These are phyloP conservation scores for Cochlearius cochlearius DNA, from an alignment of 2,113 vertebrate genomes.

Conservation along the genomic window DNA sequence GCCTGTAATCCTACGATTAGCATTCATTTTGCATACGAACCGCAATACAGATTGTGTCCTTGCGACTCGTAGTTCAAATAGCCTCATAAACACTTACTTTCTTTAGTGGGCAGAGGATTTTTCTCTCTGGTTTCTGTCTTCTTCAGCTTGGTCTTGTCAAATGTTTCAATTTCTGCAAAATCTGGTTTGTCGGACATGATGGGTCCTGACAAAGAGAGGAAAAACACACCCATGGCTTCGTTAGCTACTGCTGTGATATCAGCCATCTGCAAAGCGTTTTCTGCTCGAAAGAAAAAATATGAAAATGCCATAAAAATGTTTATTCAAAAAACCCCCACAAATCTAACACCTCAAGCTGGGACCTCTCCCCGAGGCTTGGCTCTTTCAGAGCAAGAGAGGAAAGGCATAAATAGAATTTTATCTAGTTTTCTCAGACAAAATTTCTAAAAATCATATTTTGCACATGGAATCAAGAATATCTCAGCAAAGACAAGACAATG, in stretches of 20 bases:
- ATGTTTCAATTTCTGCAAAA: slow-evolving; percentile 86
- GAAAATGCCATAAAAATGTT: background rate
- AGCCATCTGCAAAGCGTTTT: slow-evolving; percentile 27
- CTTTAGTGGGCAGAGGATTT: slow-evolving; percentile 89
- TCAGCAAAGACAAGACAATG: background rate
- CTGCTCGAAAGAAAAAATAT: background rate
- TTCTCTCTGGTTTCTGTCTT: slow-evolving; percentile 90
- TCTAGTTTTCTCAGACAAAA: background rate
- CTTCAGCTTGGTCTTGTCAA: slow-evolving; percentile 91
- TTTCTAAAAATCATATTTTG: background rate
- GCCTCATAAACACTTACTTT: slow-evolving; percentile 78
- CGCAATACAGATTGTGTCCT: background rate
- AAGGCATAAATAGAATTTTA: background rate
- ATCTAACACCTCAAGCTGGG: background rate
- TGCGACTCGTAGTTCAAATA: background rate
- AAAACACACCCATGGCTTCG: slow-evolving; percentile 44
- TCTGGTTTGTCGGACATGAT: slow-evolving; percentile 90
- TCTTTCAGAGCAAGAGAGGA: background rate
- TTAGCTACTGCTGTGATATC: slow-evolving; percentile 17
- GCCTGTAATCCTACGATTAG: slow-evolving; percentile 36
- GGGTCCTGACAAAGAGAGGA: slow-evolving; percentile 67
- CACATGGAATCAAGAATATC: background rate
- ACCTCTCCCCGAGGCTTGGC: background rate
- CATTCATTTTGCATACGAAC: slow-evolving; percentile 37
- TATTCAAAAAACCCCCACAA: background rate